Evolutionary conservation across 2,888 invertebrate species (phyloP).

Genomic region (Phyllotreta cruciferae): DNA sequence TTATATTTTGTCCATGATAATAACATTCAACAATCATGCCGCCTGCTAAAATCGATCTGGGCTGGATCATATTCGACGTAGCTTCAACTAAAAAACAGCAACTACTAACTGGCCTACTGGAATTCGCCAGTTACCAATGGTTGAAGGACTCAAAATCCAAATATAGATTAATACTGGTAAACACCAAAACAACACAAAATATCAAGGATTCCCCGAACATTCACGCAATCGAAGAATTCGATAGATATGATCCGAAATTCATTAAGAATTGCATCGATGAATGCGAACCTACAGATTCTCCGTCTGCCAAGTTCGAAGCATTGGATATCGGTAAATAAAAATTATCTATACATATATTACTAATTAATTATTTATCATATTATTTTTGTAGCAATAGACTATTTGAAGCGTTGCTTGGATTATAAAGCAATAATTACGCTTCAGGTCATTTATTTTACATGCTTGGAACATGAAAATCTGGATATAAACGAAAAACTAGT

Average conservation of each 20-base stretch:
- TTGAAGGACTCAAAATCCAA: constrained; percentile 35
- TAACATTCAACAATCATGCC: too few species aligned
- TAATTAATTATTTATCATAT: constrained; percentile 24
- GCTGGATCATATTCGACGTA: constrained; percentile 40
- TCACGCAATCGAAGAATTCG: constrained; percentile 25
- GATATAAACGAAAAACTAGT: constrained; percentile 27
- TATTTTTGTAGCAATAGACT: constrained; percentile 35
- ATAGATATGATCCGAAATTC: constrained; percentile 27
- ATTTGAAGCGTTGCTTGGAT: constrained; percentile 34
- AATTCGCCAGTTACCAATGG: constrained; percentile 37
- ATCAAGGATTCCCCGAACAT: constrained; percentile 34
- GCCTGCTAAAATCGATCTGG: constrained; percentile 37
- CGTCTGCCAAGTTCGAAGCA: too few species aligned
- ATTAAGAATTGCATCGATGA: background rate
- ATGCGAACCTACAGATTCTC: too few species aligned
- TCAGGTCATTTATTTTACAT: constrained; percentile 41
- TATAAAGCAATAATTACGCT: constrained; percentile 30
- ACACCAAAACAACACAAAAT: constrained; percentile 34
- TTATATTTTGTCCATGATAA: too few species aligned
- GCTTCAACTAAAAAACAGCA: constrained; percentile 32
- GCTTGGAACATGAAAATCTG: constrained; percentile 31
- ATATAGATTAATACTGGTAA: constrained; percentile 39
- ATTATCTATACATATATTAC: too few species aligned
- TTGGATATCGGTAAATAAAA: too few species aligned
- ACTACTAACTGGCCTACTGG: constrained; percentile 36